These are phyloP conservation scores for Harlomillsia oculata DNA, from an alignment of 1,140 invertebrate genomes.

Conservation along the genomic window DNA sequence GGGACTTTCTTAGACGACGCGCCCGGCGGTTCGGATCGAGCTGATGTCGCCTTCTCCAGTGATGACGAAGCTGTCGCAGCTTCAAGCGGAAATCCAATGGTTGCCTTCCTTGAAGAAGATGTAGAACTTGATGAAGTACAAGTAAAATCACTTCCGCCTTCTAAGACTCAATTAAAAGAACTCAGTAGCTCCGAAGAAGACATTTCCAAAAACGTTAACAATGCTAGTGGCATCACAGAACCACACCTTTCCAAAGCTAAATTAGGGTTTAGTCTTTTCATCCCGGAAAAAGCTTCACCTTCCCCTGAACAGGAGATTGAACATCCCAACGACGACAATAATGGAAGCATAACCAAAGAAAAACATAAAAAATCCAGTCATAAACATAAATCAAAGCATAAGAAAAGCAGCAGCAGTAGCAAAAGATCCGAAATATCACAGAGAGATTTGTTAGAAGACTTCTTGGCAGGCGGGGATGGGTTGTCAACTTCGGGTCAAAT, in stretches of 20 bases:
- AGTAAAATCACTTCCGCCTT: neutral
- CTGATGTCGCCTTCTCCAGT: constrained; percentile 22
- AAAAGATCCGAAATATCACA: constrained; percentile 46
- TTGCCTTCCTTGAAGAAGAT: constrained; percentile 78
- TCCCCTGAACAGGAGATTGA: too few species aligned
- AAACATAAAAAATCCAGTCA: constrained; percentile 22
- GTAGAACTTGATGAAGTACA: constrained; percentile 52
- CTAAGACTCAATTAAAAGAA: neutral
- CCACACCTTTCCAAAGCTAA: constrained; percentile 43
- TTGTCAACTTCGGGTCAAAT: constrained; percentile 39
- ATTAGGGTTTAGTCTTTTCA: constrained; percentile 4
- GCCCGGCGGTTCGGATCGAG: constrained; percentile 35
- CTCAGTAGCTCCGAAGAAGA: constrained; percentile 6
- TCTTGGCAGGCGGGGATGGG: constrained; percentile 45
- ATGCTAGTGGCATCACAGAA: neutral
- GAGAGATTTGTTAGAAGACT: constrained; percentile 58
- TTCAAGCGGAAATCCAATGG: constrained; percentile 63
- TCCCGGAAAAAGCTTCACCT: constrained; percentile 3
- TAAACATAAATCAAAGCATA: constrained; percentile 35
- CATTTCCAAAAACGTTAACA: neutral
- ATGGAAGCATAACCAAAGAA: neutral
- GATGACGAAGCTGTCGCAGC: constrained; percentile 61
- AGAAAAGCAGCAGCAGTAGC: constrained; percentile 49
- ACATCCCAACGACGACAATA: neutral
- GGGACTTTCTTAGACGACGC: constrained; percentile 73